A percentile compares a stretch with the other conserved stretches of the same genome.
Evolutionary conservation across 2,797 vertebrate genomes (phyloP).

Genomic region (Danio aesculapii): DNA sequence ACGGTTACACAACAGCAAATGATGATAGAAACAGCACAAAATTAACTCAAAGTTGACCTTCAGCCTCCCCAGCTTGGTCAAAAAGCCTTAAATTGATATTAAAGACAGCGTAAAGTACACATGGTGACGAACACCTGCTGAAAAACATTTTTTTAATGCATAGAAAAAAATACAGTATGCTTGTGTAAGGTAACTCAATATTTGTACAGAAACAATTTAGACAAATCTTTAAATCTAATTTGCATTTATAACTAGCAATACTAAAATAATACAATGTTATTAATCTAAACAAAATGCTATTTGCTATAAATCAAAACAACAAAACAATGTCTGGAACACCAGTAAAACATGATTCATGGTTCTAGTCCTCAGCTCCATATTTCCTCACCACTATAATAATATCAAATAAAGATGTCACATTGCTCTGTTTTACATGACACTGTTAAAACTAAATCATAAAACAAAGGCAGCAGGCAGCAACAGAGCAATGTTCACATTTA

Average conservation of each 20-base stretch:
- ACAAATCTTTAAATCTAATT: no score
- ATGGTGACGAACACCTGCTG: not conserved
- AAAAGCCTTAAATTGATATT: not conserved
- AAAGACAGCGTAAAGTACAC: not conserved
- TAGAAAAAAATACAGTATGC: not conserved
- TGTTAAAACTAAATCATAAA: not conserved
- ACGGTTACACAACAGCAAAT: not conserved
- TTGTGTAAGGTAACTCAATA: not conserved
- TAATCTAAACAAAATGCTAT: no score
- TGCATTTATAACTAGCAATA: no score
- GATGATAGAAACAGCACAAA: not conserved
- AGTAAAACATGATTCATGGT: not conserved
- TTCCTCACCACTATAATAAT: not conserved
- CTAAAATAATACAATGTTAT: no score
- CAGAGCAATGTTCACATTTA: conserved; percentile 11
- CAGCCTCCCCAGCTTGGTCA: not conserved
- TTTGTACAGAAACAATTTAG: no score
- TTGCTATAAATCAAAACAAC: not conserved
- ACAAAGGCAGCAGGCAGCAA: not conserved
- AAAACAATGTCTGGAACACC: not conserved
- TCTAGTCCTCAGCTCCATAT: not conserved
- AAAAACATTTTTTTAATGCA: not conserved
- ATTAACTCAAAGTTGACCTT: not conserved
- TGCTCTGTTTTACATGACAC: not conserved
- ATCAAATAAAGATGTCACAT: not conserved